phyloP scores from a whole-genome alignment of 2,797 vertebrate genomes.

The Ceyx erithaca region DNA sequence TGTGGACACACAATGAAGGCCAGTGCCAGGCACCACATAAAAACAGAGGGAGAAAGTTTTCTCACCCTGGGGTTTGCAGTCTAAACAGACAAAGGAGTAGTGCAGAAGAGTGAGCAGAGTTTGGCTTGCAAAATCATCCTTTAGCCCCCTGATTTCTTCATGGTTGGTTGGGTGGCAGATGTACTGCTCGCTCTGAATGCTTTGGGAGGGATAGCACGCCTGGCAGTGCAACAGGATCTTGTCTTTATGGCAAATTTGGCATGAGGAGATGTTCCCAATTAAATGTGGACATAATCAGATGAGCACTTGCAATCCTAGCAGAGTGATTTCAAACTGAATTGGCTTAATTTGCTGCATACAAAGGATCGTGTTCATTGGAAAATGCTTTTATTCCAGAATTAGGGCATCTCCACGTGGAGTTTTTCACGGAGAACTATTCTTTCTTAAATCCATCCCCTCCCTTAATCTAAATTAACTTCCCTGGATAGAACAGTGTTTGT shows the following conservation, averaged over 20 bases:
- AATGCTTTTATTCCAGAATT: slow-evolving; percentile 49
- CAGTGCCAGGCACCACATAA: slow-evolving; percentile 49
- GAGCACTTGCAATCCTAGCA: slow-evolving; percentile 34
- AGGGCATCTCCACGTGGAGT: background rate
- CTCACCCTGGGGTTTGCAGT: slow-evolving; percentile 46
- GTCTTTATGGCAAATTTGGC: slow-evolving; percentile 65
- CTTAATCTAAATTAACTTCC: slow-evolving; percentile 52
- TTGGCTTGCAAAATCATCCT: slow-evolving; percentile 59
- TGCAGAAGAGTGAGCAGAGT: slow-evolving; percentile 34
- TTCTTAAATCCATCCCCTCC: slow-evolving; percentile 4
- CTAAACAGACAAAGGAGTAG: slow-evolving; percentile 3
- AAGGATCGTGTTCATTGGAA: slow-evolving; percentile 16
- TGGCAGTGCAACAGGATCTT: slow-evolving; percentile 44
- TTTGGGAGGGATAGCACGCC: background rate
- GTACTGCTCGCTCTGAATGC: slow-evolving; percentile 49
- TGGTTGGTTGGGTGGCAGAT: slow-evolving; percentile 35
- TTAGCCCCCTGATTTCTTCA: slow-evolving; percentile 48
- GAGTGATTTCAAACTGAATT: slow-evolving; percentile 1
- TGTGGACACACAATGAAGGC: background rate
- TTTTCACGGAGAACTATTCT: slow-evolving; percentile 14
- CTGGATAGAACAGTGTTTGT: slow-evolving; percentile 7
- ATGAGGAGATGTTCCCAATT: slow-evolving; percentile 49
- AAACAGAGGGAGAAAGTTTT: slow-evolving; percentile 49
- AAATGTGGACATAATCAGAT: slow-evolving; percentile 50
- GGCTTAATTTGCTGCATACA: slow-evolving; percentile 20